Percentiles rank a stretch among this genome's conserved stretches.
phyloP scores from a whole-genome alignment of 2,888 invertebrate genomes.

The Zaprionus obscuricornis region DNA sequence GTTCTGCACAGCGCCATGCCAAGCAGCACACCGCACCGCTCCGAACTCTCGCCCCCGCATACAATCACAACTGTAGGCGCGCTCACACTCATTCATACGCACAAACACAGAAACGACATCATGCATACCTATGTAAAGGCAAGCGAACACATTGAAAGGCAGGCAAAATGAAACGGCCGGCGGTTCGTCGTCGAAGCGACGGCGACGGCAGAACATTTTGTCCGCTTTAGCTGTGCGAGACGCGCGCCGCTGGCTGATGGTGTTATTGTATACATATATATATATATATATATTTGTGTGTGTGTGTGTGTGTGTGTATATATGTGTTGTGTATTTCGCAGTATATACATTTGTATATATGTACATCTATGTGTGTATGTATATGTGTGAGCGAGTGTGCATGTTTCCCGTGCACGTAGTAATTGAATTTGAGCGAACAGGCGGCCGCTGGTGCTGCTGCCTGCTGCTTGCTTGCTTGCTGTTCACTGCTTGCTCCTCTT shows the following conservation, averaged over 20 bases:
- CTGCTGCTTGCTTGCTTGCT: too few relatives aligned
- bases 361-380: constrained; percentile 1
- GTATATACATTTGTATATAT: constrained; percentile 11
- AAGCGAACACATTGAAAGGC: constrained; percentile 7
- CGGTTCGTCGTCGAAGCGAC: constrained; percentile 55
- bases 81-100: constrained; percentile 46
- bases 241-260: constrained; percentile 48
- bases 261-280: constrained; percentile 8
- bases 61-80: constrained; percentile 41
- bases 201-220: constrained; percentile 57
- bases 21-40: constrained; percentile 12
- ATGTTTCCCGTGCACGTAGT: constrained; percentile 55
- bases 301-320: constrained; percentile 3
- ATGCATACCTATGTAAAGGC: constrained; percentile 5
- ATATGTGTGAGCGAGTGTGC: constrained; percentile 9
- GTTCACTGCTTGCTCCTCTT: too few relatives aligned
- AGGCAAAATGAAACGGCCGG: constrained; percentile 57
- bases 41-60: constrained; percentile 24
- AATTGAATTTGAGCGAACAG: constrained; percentile 61
- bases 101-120: constrained; percentile 23
- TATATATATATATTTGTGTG: constrained; percentile 4
- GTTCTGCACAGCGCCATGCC: constrained; percentile 56
- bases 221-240: constrained; percentile 60
- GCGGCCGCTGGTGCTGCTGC: constrained; percentile 43
- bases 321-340: too few relatives aligned